Evolutionary conservation across 1,140 invertebrate species (phyloP).

Genomic region (Temnothorax longispinosus): DNA sequence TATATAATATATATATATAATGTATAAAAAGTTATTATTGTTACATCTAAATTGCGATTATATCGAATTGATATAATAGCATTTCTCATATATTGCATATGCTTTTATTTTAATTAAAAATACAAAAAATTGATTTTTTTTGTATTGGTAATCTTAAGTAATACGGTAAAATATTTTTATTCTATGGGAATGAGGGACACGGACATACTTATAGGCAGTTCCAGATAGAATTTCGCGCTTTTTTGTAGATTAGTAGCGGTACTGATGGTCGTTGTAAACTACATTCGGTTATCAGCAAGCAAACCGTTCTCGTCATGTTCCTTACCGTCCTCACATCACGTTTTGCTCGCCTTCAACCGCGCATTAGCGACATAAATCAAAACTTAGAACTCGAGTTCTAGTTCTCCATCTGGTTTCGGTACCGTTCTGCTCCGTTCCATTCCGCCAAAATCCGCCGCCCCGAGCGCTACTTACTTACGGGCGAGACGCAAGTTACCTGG

Average conservation of each 20-base stretch:
- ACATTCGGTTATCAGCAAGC: conserved; percentile 6
- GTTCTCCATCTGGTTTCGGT: conserved; percentile 50
- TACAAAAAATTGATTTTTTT: neutral
- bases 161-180: neutral
- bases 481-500: conserved; percentile 44
- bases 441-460: conserved; percentile 62
- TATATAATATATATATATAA: too few relatives aligned
- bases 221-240: neutral
- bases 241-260: conserved; percentile 5
- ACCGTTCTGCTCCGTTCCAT: conserved; percentile 74
- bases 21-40: neutral
- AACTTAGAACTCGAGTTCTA: conserved; percentile 79
- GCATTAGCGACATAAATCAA: conserved; percentile 83
- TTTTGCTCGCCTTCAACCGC: conserved; percentile 40
- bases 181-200: neutral
- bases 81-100: neutral
- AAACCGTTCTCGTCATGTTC: conserved; percentile 62
- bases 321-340: conserved; percentile 73
- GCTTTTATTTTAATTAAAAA: neutral
- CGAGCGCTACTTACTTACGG: conserved; percentile 41
- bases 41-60: neutral
- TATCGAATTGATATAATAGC: neutral
- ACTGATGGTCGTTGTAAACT: neutral
- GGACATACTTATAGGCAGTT: neutral
- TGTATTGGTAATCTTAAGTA: neutral